Base-by-base conservation (phyloP, 1,140 invertebrate genomes). In the Leptopilina boulardi region DNA sequence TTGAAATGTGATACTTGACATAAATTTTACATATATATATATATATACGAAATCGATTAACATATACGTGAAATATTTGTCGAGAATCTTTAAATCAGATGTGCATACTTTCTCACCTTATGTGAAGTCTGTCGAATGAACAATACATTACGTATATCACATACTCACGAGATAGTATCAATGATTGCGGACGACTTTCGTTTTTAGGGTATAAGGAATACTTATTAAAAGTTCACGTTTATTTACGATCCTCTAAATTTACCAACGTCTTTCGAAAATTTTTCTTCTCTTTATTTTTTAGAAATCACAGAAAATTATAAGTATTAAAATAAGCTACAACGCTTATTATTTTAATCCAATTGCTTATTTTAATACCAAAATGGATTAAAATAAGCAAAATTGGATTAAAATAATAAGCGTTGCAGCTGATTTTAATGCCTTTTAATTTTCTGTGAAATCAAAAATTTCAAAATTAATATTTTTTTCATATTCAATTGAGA, bases 131-230 rank as follows among this genome's bases (percentile, higher is more conserved):
- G 54, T 59, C 56, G 56, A 59, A 59, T 59, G 56, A 59, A 59
- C 56, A 59, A 59, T 59, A 59, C 56, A 23, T 59, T 59, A 59
- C 56, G 56, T 59, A n/a, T n/a, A 59, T 59, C 23, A 59, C 23
- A 59, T 59, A 59, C 56, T 21, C 56, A 59, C 56, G 56, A 59
- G 56, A 59, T 59, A 59, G 56, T 30, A 59, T 59, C 56, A 59
- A 8, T 59, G 23, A 21, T 26, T 59, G 9, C 9, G 56, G 56
- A 59, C 56, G 56, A 59, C 56, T 59, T 59, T 59, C 56, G 56
- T 59, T 59, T 59, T 59, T 59, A 15, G 21, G 56, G 56, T 19
- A 59, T n/a, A 59, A 11, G 21, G 11, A 26, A 21, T 59, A 34
- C 6, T 34, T 34, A 59, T 54, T 19, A 23, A 23, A 59, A 59